phyloP scores from a whole-genome alignment of 1,140 invertebrate genomes.

The Campoletis sonorensis region DNA sequence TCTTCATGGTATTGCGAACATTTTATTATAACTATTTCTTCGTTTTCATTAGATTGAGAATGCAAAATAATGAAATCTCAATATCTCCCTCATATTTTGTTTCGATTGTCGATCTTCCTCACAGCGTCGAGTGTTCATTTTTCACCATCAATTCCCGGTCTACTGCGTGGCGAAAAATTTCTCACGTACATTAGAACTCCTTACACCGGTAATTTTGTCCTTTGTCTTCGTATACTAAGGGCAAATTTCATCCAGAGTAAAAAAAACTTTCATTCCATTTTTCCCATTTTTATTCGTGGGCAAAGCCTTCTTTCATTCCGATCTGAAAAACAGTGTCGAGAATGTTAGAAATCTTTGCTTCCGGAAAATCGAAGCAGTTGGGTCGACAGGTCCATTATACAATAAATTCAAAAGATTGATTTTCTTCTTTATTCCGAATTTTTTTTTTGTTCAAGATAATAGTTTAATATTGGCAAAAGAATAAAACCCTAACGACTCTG shows the following conservation, averaged over 20 bases:
- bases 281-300: too few relatives aligned
- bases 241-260: slow-evolving; percentile 12
- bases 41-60: neutral
- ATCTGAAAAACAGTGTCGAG: too few relatives aligned
- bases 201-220: slow-evolving; percentile 67
- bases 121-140: slow-evolving; percentile 58
- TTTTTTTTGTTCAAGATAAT: neutral
- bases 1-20: slow-evolving; percentile 52
- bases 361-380: neutral
- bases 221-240: neutral
- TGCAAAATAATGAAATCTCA: neutral
- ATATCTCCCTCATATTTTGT: neutral
- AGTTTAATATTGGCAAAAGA: too few relatives aligned
- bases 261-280: neutral
- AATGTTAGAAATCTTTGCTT: too few relatives aligned
- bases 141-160: slow-evolving; percentile 56
- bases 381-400: neutral
- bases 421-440: neutral
- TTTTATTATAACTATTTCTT: slow-evolving; percentile 27
- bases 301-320: too few relatives aligned
- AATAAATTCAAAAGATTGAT: neutral
- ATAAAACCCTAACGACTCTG: too few relatives aligned
- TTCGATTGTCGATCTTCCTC: neutral
- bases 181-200: slow-evolving; percentile 70
- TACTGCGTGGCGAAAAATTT: slow-evolving; percentile 60